Evolutionary conservation across 2,797 vertebrate species (phyloP).

Genomic region (Myotis findleyi): DNA sequence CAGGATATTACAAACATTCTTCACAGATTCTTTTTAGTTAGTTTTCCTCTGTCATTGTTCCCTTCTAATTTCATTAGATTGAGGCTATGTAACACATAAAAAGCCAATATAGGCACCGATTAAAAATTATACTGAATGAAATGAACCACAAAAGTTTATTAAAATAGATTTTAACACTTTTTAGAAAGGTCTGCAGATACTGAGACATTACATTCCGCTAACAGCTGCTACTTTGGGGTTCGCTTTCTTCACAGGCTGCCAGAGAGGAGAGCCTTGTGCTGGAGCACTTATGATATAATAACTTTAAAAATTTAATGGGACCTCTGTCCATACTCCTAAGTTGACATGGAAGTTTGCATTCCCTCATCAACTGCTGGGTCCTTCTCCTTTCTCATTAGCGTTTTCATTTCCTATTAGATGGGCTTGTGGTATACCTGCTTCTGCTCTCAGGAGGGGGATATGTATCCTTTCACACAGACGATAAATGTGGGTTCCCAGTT

Average conservation of each 20-base stretch:
- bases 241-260: neutral
- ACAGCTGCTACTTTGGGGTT: neutral
- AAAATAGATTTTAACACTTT: neutral
- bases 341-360: neutral
- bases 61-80: conserved; percentile 23
- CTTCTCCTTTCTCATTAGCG: neutral
- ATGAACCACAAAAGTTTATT: conserved; percentile 55
- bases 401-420: neutral
- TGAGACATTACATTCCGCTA: neutral
- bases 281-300: neutral
- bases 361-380: conserved; percentile 16
- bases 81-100: conserved; percentile 20
- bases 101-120: conserved; percentile 11
- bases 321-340: neutral
- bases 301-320: conserved; percentile 2
- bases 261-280: neutral
- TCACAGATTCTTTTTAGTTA: neutral
- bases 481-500: conserved; percentile 16
- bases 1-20: neutral
- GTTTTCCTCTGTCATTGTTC: neutral
- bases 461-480: neutral
- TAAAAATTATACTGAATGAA: conserved; percentile 37
- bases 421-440: neutral
- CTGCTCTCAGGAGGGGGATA: neutral
- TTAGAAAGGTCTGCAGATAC: neutral